Percentiles rank a stretch among this genome's conserved stretches.
These are phyloP conservation scores for Dolichomitus sp. DNA, from an alignment of 2,888 invertebrate species.

Conservation along the genomic window DNA sequence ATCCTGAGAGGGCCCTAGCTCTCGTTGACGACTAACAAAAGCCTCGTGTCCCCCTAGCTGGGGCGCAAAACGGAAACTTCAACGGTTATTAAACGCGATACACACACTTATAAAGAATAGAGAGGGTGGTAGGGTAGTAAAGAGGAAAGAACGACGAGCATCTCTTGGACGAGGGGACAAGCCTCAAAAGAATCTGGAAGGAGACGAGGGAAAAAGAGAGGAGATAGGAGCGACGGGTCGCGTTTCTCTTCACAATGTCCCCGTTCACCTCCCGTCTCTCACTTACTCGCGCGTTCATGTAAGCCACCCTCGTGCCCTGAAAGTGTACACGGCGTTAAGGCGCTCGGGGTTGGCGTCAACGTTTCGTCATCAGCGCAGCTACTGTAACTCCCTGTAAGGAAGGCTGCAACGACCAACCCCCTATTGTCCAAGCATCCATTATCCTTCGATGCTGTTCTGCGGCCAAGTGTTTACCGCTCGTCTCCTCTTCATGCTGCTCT, in stretches of 20 bases:
- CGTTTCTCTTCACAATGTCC: slow-evolving; percentile 3
- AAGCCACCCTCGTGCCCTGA: slow-evolving; percentile 25
- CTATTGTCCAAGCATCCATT: slow-evolving; percentile 67
- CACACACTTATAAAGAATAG: slow-evolving; percentile 23
- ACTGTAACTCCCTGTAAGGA: slow-evolving; percentile 36
- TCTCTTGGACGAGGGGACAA: slow-evolving; percentile 43
- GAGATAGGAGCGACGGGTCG: slow-evolving; percentile 10
- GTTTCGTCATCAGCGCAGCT: slow-evolving; percentile 26
- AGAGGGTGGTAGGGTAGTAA: slow-evolving; percentile 19
- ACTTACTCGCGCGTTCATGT: not conserved
- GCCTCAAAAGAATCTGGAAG: slow-evolving; percentile 64
- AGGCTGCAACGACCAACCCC: slow-evolving; percentile 27
- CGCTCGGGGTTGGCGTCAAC: slow-evolving; percentile 13
- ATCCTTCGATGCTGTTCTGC: slow-evolving; percentile 63
- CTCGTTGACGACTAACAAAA: slow-evolving; percentile 69
- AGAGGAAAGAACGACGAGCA: slow-evolving; percentile 26
- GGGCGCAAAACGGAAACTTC: slow-evolving; percentile 70
- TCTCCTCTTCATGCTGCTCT: slow-evolving; percentile 32
- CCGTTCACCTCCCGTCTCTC: not conserved
- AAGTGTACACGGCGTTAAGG: slow-evolving; percentile 27
- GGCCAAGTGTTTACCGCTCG: slow-evolving; percentile 63
- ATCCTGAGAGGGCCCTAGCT: slow-evolving; percentile 10
- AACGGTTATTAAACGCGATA: slow-evolving; percentile 72
- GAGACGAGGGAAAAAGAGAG: slow-evolving; percentile 32
- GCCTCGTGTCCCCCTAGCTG: slow-evolving; percentile 46